Percentiles rank a stretch among this genome's conserved stretches.
These are phyloP conservation scores for Calidris pugnax DNA, from an alignment of 2,113 vertebrate genomes.

Conservation along the genomic window DNA sequence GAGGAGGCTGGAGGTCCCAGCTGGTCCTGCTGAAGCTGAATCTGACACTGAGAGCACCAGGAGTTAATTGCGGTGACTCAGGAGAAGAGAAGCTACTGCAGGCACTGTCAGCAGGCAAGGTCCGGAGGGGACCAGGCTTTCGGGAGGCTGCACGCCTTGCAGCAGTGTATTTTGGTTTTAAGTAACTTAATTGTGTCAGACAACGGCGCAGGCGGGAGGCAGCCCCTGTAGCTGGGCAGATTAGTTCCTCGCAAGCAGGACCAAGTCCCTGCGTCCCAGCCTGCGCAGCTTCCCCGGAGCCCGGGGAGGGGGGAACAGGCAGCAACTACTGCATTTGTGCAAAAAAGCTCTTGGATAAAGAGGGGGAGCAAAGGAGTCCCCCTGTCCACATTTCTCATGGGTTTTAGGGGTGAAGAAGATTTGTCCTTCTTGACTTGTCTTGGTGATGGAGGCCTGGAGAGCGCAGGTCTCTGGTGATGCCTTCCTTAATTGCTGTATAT, in stretches of 20 bases:
- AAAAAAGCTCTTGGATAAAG: neutral
- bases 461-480: neutral
- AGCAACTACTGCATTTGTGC: neutral
- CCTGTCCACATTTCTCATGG: neutral
- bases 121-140: neutral
- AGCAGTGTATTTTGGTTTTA: neutral
- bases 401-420: neutral
- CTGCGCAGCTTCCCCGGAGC: neutral
- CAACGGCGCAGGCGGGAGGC: neutral
- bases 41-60: fast-evolving
- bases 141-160: neutral
- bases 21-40: neutral
- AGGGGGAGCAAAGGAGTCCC: neutral
- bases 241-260: neutral
- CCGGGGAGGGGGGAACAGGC: fast-evolving
- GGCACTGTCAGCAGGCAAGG: neutral
- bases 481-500: neutral
- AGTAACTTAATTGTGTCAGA: neutral
- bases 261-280: neutral
- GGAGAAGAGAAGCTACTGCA: neutral
- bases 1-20: neutral
- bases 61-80: neutral
- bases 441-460: neutral
- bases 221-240: neutral
- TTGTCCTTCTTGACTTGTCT: neutral